Evolutionary conservation across 2,113 vertebrate genomes (phyloP), one percentile per base, ranked within the genome.

Genomic region (Eurypyga helias): DNA sequence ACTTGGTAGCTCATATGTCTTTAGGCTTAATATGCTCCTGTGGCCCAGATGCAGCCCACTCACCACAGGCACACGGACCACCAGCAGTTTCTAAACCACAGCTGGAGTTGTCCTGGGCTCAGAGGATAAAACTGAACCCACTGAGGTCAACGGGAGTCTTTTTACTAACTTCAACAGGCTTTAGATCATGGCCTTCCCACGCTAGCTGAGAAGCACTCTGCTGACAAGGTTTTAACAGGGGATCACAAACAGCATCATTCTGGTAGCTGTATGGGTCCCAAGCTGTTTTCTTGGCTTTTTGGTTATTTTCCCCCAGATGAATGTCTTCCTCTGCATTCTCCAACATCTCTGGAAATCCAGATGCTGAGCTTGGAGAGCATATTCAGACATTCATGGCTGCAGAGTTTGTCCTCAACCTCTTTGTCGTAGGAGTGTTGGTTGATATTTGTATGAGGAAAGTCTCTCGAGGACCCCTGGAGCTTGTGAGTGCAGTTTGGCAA

Each of bases 1-100:
- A 16, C 76, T 89, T 82, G 76, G 81, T 85, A 95, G 89, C 92
- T 95, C 89, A 45, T 82, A 78, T 89, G 89, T 89, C 89, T 91
- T 73, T 20, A 48, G 81, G 80, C 81, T 91, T 86, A 67, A 83
- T 91, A 20, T 7, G 65, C 45, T 78, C 60, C 81, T 85, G 86
- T 67, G 84, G 89, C 70, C 91, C 87, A 90, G 67, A 80, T 75
- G 83, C 72, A 84, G 94, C 87, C 88, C 83, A 20, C 81, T 94
- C 84, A 73, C 92, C 92, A 10, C 89, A 89, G 89, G 89, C 80
- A 52, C 89, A 89, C 0, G 13, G 94, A 91, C 84, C 94, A 94
- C 91, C 94, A 86, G 91, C 80, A 82, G 80, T 48, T 91, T 67
- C 36, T 62, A 89, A 89, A 89, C 89, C 92, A 0, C 92, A 89